Evolutionary conservation across 2,797 vertebrate genomes (phyloP), one percentile per base, ranked within the genome.

Genomic region (Periophthalmus magnuspinnatus): DNA sequence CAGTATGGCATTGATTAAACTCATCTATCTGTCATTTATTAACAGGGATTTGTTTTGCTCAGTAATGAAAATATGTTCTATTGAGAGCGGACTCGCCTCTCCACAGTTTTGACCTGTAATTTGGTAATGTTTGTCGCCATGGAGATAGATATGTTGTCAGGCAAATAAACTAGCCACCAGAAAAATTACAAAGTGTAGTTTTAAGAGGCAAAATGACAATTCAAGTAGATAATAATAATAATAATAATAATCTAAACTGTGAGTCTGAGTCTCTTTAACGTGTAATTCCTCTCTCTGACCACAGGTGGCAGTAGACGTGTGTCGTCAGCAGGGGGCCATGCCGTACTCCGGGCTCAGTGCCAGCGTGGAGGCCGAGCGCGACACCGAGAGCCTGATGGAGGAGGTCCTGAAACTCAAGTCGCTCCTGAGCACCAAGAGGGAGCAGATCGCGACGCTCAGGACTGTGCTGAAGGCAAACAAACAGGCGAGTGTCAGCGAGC

Each of bases 381-480:
- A 96, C 61, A 90, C 92, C 3, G 94, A 94, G 64, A 92, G 87
- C 64, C 88, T 96, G 62, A 74, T 95, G 80, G 94, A 96, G 72
- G 95, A 96, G 74, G 92, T 95, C 1, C 84, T 96, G 21, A 95
- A 95, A 72, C 93, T 96, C 32, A 95, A 94, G 81, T 95, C 95
- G n/a, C 90, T 95, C 58, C 91, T 96, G 65, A 95, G 95, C 90
- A 96, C 95, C 69, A 96, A 96, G 87, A 90, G 94, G 65, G 95
- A 96, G 67, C 95, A 96, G 89, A 95, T 96, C 6, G 95, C 95
- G 28, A 96, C 95, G 0, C 93, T 96, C 61, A 92, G 95, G 85
- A 95, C 95, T 36, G 94, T 96, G 72, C 93, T 96, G 22, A 96
- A 95, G 85, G 95, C 95, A 65, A 96, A 95, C 86, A 96, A 96